Percentiles rank a stretch among this genome's conserved stretches.
phyloP scores from a whole-genome alignment of 2,797 vertebrate species.

The Neosilurus hyrtlii region DNA sequence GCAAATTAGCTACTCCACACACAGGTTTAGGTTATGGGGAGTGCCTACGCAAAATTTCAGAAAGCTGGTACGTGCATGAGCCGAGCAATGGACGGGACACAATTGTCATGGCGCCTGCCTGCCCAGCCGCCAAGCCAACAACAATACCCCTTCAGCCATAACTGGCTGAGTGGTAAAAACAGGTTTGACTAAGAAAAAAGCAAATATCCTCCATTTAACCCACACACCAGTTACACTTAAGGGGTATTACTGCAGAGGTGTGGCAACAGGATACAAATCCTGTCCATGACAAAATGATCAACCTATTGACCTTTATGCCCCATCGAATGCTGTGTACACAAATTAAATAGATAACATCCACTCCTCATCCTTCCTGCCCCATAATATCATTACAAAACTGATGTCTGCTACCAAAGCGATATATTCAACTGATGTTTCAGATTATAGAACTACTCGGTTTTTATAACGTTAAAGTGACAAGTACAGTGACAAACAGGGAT shows the following conservation, averaged over 20 bases:
- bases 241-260: background rate
- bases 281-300: background rate
- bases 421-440: background rate
- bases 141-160: no score
- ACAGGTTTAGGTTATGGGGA: no score
- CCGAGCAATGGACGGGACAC: no score
- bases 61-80: no score
- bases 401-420: no score
- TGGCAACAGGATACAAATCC: constrained; percentile 19
- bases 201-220: background rate
- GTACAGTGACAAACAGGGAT: no score
- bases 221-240: background rate
- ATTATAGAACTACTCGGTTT: background rate
- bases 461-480: background rate
- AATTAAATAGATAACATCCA: background rate
- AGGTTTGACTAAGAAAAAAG: background rate
- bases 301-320: background rate
- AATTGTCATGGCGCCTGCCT: no score
- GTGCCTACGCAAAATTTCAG: no score
- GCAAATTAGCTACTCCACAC: no score
- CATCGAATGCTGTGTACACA: constrained; percentile 5
- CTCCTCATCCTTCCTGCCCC: background rate
- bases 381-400: background rate
- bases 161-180: no score
- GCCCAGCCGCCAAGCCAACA: no score